Evolutionary conservation across 2,113 vertebrate genomes (phyloP).

Genomic region (Bufo gargarizans): DNA sequence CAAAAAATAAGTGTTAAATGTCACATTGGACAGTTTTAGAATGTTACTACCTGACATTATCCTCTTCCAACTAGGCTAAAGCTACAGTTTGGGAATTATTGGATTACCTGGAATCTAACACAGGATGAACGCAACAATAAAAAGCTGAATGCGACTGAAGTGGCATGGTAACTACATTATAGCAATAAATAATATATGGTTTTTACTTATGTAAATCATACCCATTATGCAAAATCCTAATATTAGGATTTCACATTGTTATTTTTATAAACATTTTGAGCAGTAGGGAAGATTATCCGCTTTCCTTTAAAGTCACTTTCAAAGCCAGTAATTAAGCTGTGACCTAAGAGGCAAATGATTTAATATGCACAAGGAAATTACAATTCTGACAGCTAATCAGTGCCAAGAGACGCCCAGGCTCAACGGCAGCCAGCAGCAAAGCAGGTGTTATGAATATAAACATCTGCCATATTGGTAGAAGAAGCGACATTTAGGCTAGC

Average conservation of each 20-base stretch:
- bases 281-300: conserved; percentile 21
- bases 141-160: not conserved
- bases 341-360: conserved; percentile 52
- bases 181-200: not conserved
- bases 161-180: not conserved
- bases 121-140: not conserved
- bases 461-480: conserved; percentile 60
- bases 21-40: not conserved
- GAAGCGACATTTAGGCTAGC: conserved; percentile 57
- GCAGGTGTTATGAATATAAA: conserved; percentile 62
- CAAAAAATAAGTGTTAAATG: too few relatives aligned
- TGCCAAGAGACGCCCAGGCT: conserved; percentile 57
- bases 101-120: not conserved
- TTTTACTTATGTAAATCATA: not conserved
- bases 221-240: not conserved
- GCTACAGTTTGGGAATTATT: not conserved
- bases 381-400: conserved; percentile 46
- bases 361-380: conserved; percentile 51
- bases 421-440: conserved; percentile 58
- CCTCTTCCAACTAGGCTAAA: not conserved
- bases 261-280: conserved; percentile 8
- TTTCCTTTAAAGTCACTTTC: conserved; percentile 49
- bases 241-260: conserved; percentile 19
- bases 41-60: not conserved
- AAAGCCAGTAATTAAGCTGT: conserved; percentile 48